Base-by-base conservation (phyloP, 2,888 invertebrate species). In the Amiota minor region DNA sequence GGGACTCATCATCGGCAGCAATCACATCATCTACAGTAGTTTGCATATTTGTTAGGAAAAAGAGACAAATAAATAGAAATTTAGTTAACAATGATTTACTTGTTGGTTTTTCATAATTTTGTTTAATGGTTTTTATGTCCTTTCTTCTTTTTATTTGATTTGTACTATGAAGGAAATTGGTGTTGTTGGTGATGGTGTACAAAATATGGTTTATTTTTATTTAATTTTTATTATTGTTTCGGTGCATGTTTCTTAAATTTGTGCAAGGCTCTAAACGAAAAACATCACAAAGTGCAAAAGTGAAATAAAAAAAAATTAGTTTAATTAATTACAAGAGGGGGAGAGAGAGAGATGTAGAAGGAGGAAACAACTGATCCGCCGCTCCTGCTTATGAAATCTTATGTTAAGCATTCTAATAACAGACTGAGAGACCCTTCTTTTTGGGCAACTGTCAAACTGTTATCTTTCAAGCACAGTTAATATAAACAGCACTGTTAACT, bases 1-100 rank as follows among this genome's bases (percentile, higher is more conserved):
- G 95, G 82, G 95, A 93, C 89, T 95, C 95, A 89, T 95, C 94
- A 80, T 94, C 95, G 84, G 93, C 93, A 82, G 94, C 93, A 72
- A 89, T 89, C 69, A 89, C 89, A 81, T 90, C 89, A 85, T 89
- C 89, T 89, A 77, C 70, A 73, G 72, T 14, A 14, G 50, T 53
- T 9, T 53, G 6, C 10, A 53, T 53, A 20, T 47, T 1, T 68
- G 35, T 0, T 68, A n/a, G 3, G 50, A 9, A 53, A 68, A 8
- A 68, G 14, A 18, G 35, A 68, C 1, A 53, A 49, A 23, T 53
- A 70, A 59, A 70, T 56, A 47, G 9, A 47, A 56, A 46, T n/a
- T 20, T 35, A 18, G 50, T 35, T 61, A 49, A 49, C 2, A 35
- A 35, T 35, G 2, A 6, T 35, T 6, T 35, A 6, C 23, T 23